A percentile compares a stretch with the other conserved stretches of the same genome.
phyloP scores from a whole-genome alignment of 2,888 invertebrate species.

The Anticlea derivata region DNA sequence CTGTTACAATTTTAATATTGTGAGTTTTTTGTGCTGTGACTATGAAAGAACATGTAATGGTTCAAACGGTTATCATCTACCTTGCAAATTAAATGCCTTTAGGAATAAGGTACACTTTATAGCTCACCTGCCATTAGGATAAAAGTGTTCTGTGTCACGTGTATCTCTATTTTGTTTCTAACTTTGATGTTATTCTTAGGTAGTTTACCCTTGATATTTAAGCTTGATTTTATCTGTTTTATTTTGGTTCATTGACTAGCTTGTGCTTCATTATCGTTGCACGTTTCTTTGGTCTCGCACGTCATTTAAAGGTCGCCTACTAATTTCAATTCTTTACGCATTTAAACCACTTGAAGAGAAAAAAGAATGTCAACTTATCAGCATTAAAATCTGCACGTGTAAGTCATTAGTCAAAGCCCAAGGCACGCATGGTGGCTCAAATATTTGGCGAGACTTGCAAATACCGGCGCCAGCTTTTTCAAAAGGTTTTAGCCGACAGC shows the following conservation, averaged over 20 bases:
- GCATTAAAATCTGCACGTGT: conserved; percentile 69
- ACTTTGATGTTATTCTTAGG: no score
- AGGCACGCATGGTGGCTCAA: conserved; percentile 60
- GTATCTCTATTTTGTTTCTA: no score
- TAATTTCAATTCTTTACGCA: conserved; percentile 21
- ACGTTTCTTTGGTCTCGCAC: conserved; percentile 9
- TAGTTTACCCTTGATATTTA: no score
- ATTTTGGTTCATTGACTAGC: conserved; percentile 3
- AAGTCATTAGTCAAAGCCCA: conserved; percentile 72
- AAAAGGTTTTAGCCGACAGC: conserved; percentile 50
- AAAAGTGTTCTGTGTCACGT: no score
- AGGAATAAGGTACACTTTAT: no score
- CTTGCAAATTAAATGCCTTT: no score
- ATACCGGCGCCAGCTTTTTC: conserved; percentile 66
- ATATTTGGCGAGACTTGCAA: conserved; percentile 77
- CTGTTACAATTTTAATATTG: no score
- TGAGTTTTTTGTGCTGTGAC: no score
- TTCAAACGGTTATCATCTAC: no score
- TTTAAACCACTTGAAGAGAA: conserved; percentile 41
- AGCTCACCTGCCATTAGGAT: no score
- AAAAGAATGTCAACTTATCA: conserved; percentile 49
- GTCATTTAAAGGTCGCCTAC: conserved; percentile 33
- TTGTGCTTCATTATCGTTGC: conserved; percentile 7
- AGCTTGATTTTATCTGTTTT: not conserved
- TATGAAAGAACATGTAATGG: no score